A percentile compares a stretch with the other conserved stretches of the same genome.
Evolutionary conservation across 2,797 vertebrate species (phyloP).

Genomic region (Pipistrellus pygmaeus): DNA sequence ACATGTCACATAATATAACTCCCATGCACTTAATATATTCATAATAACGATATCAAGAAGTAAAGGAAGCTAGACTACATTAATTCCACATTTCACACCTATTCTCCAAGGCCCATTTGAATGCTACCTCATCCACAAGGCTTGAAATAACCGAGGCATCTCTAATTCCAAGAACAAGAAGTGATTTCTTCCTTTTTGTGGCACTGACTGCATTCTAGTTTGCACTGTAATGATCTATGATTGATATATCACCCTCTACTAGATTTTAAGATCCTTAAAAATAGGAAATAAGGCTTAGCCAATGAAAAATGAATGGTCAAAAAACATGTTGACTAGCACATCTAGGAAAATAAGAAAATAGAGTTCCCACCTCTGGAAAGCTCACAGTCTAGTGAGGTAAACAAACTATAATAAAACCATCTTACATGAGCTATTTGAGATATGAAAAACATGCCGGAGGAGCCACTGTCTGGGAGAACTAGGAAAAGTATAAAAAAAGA

Average conservation of each 20-base stretch:
- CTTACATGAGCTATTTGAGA: conserved; percentile 1
- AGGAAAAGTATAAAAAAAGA: conserved; percentile 1
- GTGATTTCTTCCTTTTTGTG: conserved; percentile 27
- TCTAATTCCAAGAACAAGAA: conserved; percentile 4
- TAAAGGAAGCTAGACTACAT: conserved; percentile 1
- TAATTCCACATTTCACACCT: conserved; percentile 19
- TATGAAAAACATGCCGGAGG: neutral
- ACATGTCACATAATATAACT: neutral
- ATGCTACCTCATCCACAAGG: conserved; percentile 8
- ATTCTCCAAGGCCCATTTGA: conserved; percentile 41
- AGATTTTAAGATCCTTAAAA: conserved; percentile 8
- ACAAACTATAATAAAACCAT: conserved; percentile 13
- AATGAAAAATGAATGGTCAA: conserved; percentile 49
- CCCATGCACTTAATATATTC: conserved; percentile 2
- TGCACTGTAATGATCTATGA: neutral
- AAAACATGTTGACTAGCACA: conserved; percentile 14
- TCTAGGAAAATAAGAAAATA: conserved; percentile 50
- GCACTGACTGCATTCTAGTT: neutral
- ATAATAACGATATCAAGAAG: conserved; percentile 40
- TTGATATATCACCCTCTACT: neutral
- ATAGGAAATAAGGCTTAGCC: conserved; percentile 20
- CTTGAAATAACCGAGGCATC: neutral
- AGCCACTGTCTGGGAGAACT: neutral
- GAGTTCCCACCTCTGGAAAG: neutral
- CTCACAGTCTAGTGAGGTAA: neutral